Base-by-base conservation (phyloP, 2,888 invertebrate genomes). In the Sarcophaga subvicina region DNA sequence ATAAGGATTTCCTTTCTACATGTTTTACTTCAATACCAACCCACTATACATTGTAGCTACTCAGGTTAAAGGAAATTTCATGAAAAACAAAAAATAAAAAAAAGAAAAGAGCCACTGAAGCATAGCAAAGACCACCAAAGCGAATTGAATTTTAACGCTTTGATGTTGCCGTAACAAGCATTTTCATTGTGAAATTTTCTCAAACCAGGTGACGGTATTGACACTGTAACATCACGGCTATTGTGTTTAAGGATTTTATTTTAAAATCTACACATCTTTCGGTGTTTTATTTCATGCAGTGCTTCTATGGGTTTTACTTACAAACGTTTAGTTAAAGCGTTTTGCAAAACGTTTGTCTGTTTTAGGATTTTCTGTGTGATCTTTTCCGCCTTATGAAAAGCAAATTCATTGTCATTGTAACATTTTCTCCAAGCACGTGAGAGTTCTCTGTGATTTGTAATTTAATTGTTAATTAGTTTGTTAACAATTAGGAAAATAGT, bases 141-240 rank as follows among this genome's bases (percentile, higher is more conserved):
- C 89, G 90, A 91, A 92, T 91, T 90, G 37, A 72, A 89, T 91
- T 92, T 92, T 91, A 90, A 90, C 89, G 90, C 92, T 92, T 92
- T 92, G 92, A 92, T 92, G 90, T 90, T 90, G 91, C 92, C 92
- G 92, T 93, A 90, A 91, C 93, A 90, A 91, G 89, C 88, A 89
- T 85, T 88, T 83, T 84, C 85, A 89, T 91, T 91, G 91, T 92
- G 88, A 85, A 82, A 64, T 80, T 83, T 90, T 88, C 90, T 90
- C 90, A 88, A 89, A 90, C 91, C 92, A 92, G 92, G 92, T 92
- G 92, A 91, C 90, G 92, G 89, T 82, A 89, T 91, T 89, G 89
- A 90, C 90, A 90, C 90, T 88, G 89, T 71, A 80, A 71, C 71
- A 87, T 80, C 45, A 80, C 62, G 76, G 66, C 76, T 84, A 76